Percentiles rank a stretch among this genome's conserved stretches.
These are phyloP conservation scores for Sebastes nivosus DNA, from an alignment of 2,797 vertebrate species.

Conservation along the genomic window DNA sequence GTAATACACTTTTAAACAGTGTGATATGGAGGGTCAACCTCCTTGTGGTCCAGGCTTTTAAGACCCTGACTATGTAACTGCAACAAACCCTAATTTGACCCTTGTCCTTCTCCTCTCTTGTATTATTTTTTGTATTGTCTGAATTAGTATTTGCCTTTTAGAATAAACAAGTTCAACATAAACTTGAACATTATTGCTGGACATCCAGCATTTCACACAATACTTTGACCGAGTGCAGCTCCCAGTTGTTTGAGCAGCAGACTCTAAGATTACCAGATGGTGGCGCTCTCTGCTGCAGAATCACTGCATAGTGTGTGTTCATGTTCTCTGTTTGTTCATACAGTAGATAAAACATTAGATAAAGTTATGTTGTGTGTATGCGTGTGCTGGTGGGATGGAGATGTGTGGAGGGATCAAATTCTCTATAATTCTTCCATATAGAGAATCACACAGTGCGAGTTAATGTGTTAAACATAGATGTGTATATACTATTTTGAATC, in stretches of 20 bases:
- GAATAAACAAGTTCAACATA: background rate
- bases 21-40: background rate
- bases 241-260: background rate
- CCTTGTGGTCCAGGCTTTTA: background rate
- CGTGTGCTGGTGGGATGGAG: fast-evolving
- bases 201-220: background rate
- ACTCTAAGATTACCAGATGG: constrained; percentile 13
- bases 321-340: background rate
- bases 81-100: background rate
- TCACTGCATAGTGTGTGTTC: background rate
- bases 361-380: background rate
- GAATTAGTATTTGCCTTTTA: background rate
- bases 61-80: background rate
- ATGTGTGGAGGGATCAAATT: fast-evolving
- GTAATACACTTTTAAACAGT: background rate
- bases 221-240: background rate
- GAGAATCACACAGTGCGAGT: background rate
- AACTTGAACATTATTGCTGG: background rate
- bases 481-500: background rate
- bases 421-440: background rate
- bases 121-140: background rate
- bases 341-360: background rate
- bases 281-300: constrained; percentile 32
- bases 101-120: background rate
- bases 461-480: background rate